Conservation (phyloP, 2,113 vertebrate species). For the Zosterops hypoxanthus region DNA sequence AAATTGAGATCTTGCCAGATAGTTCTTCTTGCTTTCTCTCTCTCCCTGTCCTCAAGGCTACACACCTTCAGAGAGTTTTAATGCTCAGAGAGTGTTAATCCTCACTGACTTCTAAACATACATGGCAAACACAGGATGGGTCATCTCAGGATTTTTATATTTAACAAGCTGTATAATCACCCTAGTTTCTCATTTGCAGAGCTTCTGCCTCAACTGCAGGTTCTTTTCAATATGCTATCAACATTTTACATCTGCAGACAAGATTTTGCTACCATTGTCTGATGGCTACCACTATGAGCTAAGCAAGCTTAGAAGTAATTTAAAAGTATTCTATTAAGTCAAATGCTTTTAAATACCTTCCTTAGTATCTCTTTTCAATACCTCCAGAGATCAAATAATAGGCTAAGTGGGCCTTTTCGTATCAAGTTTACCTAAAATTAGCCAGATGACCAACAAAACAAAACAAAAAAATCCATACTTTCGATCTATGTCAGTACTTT, state of each 20-base stretch:
- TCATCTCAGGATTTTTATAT: not conserved
- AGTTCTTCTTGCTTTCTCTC: not conserved
- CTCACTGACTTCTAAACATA: not conserved
- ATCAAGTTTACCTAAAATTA: not conserved
- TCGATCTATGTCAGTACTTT: not conserved
- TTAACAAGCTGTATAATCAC: not conserved
- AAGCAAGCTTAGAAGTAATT: not conserved
- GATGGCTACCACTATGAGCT: not conserved
- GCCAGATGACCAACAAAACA: not conserved
- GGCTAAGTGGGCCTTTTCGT: not conserved
- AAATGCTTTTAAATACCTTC: not conserved
- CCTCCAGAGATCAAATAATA: not conserved
- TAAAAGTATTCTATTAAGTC: not conserved
- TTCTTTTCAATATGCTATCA: not conserved
- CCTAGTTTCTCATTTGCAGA: not conserved
- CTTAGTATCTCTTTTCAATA: not conserved
- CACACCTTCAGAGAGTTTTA: not conserved
- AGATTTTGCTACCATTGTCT: not conserved
- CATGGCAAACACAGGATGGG: not conserved
- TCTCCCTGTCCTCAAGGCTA: not conserved
- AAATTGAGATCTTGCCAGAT: not conserved
- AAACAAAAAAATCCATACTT: not conserved
- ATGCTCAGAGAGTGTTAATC: not conserved
- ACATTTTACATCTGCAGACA: not conserved
- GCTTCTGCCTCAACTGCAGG: not conserved